Percentiles rank a stretch among this genome's conserved stretches.
Evolutionary conservation across 2,797 vertebrate species (phyloP).

Genomic region (Catostomus latipinnis): DNA sequence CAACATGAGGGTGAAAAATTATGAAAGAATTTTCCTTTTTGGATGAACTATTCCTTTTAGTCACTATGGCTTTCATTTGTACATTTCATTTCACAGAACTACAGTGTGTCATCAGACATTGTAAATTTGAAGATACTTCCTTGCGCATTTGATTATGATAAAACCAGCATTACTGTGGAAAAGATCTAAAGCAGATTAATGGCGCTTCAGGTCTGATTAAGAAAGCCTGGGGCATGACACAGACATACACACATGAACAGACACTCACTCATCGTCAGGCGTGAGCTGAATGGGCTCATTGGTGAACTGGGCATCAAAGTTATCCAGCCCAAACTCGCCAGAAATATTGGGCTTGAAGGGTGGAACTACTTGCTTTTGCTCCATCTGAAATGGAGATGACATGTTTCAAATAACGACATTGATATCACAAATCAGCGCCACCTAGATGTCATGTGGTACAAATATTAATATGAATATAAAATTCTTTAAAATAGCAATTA

Average conservation of each 20-base stretch:
- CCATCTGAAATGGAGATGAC: slow-evolving; percentile 85
- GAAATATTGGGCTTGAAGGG: slow-evolving; percentile 99
- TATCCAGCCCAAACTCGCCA: slow-evolving; percentile 97
- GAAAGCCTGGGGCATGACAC: slow-evolving; percentile 3
- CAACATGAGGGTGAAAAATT: too few species aligned
- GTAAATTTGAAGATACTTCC: slow-evolving; percentile 19
- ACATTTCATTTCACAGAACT: too few species aligned
- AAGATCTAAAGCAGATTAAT: slow-evolving; percentile 41
- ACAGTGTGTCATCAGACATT: slow-evolving; percentile 4
- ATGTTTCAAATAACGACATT: slow-evolving; percentile 21
- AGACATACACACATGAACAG: slow-evolving; percentile 33
- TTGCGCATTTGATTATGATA: not conserved
- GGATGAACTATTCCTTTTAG: not conserved
- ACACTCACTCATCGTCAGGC: slow-evolving; percentile 96
- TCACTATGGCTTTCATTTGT: slow-evolving; percentile 1
- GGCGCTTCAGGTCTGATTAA: slow-evolving; percentile 19
- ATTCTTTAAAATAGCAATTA: too few species aligned
- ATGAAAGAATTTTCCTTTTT: too few species aligned
- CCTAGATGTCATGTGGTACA: too few species aligned
- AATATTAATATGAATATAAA: too few species aligned
- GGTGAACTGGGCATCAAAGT: slow-evolving; percentile 98
- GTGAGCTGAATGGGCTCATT: slow-evolving; percentile 99
- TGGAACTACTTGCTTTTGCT: slow-evolving; percentile 97
- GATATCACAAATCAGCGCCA: not conserved
- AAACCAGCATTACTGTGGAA: slow-evolving; percentile 29